Conservation (phyloP, 2,113 vertebrate genomes). For the Dipodomys stephensi region DNA sequence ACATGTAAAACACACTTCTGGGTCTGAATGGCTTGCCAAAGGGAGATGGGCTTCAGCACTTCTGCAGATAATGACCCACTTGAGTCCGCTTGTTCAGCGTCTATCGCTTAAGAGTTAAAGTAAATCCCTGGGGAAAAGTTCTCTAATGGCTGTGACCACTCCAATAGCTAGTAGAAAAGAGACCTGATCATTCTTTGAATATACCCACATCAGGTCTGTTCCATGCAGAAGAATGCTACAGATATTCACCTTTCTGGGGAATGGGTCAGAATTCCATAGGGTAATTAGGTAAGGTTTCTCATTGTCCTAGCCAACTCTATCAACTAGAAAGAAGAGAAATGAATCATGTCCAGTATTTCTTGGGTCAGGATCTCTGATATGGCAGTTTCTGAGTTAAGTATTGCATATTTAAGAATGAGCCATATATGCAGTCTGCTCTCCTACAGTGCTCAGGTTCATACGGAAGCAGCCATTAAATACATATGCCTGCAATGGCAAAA, state of each 20-base stretch:
- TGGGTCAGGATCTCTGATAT: background rate
- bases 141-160: conserved; percentile 29
- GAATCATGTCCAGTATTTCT: background rate
- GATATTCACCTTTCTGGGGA: background rate
- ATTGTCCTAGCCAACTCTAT: background rate
- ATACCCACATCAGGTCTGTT: background rate
- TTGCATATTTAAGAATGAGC: background rate
- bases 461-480: background rate
- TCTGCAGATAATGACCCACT: conserved; percentile 68
- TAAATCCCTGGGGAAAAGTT: conserved; percentile 37
- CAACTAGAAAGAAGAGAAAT: background rate
- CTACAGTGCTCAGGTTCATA: background rate
- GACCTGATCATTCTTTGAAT: conserved; percentile 5
- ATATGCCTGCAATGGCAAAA: background rate
- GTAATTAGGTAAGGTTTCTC: background rate
- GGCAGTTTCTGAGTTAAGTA: background rate
- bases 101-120: conserved; percentile 50
- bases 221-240: background rate
- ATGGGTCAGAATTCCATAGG: background rate
- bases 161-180: conserved; percentile 22
- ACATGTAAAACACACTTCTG: conserved; percentile 69
- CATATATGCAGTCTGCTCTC: background rate
- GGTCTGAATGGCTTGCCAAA: conserved; percentile 70
- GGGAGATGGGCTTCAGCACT: conserved; percentile 58
- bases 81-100: conserved; percentile 62